Conservation (phyloP, 1,140 invertebrate species). For the Aradophagus sp. region DNA sequence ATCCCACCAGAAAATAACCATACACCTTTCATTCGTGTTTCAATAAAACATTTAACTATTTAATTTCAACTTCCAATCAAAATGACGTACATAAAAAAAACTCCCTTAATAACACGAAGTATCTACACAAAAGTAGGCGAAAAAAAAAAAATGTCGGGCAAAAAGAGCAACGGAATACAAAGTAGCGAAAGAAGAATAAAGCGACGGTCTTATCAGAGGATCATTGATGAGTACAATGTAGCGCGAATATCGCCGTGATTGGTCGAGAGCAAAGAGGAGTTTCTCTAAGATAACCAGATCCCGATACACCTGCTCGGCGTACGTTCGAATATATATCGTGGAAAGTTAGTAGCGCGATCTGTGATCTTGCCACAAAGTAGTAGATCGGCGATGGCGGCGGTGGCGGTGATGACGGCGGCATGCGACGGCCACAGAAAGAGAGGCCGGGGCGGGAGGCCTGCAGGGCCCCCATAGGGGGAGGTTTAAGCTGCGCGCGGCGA, state of each 20-base stretch:
- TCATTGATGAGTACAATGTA: constrained; percentile 41
- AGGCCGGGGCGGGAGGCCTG: constrained; percentile 26
- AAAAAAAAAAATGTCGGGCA: background rate
- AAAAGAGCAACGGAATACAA: constrained; percentile 1
- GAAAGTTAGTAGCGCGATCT: constrained; percentile 59
- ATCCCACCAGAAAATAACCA: too few relatives aligned
- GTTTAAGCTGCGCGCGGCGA: constrained; percentile 39
- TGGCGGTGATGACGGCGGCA: constrained; percentile 4
- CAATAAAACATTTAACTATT: too few relatives aligned
- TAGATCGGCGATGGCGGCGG: constrained; percentile 46
- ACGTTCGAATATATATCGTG: constrained; percentile 58
- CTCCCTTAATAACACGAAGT: too few relatives aligned
- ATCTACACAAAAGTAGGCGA: too few relatives aligned
- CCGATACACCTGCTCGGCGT: constrained; percentile 66
- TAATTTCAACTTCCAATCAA: too few relatives aligned
- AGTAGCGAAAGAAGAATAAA: background rate
- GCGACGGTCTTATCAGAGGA: constrained; percentile 14
- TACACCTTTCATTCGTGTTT: too few relatives aligned
- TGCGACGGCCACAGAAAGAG: constrained; percentile 9
- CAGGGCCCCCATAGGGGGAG: constrained; percentile 17
- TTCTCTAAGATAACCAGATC: constrained; percentile 67
- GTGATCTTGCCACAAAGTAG: constrained; percentile 59
- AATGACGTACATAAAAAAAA: too few relatives aligned
- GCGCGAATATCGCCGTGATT: constrained; percentile 34
- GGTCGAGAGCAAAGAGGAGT: constrained; percentile 40